Evolutionary conservation across 2,888 invertebrate species (phyloP), one percentile per base, ranked within the genome.

Genomic region (Leptopilina syphax): DNA sequence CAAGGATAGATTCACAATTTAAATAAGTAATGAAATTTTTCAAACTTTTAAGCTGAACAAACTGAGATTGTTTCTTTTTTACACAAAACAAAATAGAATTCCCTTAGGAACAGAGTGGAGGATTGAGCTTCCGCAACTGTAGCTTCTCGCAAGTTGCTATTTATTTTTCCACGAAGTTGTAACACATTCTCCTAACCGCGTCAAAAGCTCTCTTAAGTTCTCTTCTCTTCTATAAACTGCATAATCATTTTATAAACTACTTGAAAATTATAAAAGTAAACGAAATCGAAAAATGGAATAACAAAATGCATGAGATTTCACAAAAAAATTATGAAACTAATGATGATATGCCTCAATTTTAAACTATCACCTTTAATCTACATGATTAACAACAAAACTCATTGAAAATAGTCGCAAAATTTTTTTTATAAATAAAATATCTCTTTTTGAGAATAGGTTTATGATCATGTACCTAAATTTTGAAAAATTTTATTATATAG

Each of bases 121-220:
- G 34, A 73, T 73, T 54, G 57, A 73, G 73, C 54, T 73, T 1
- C 57, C 34, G 34, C 73, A 73, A 73, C 27, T 73, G 18, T 13
- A 73, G 57, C n/a, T 57, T 60, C 41, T 18, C n/a, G n/a, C 41
- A 73, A 41, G 57, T 73, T 73, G 57, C 54, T 73, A 57, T 60
- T 73, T 57, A 73, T 73, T 73, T 73, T 73, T 73, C 73, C 73
- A 10, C 18, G 1, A n/a, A 73, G 34, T 57, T 57, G n/a, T 27
- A 50, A 54, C 24, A 70, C 54, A 54, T 70, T 57, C 73, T 73
- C 34, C 34, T 18, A 57, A 73, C 18, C 73, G 57, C 54, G 73
- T 41, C 34, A 57, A 73, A 73, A 54, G 57, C 41, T 34, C 41
- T 73, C 57, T 57, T 73, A 57, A 41, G 8, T 73, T 73, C 57